These are phyloP conservation scores for Tillus elongatus DNA, from an alignment of 2,888 invertebrate genomes.

Conservation along the genomic window DNA sequence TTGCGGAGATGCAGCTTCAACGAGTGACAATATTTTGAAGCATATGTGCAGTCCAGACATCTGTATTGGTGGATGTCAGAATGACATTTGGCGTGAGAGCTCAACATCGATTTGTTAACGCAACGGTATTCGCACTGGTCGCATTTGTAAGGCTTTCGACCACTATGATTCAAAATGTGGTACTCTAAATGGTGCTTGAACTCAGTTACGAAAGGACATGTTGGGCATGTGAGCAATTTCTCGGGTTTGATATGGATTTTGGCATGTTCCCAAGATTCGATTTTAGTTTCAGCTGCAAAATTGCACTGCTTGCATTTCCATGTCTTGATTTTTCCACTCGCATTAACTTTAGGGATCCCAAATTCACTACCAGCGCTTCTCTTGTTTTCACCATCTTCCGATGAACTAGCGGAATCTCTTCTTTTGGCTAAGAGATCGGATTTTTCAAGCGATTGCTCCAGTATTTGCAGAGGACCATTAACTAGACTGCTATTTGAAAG, in stretches of 20 bases:
- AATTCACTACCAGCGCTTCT: conserved; percentile 51
- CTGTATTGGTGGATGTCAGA: conserved; percentile 86
- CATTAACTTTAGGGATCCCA: conserved; percentile 49
- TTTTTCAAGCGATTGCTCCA: conserved; percentile 37
- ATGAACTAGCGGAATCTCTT: conserved; percentile 37
- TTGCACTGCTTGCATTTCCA: conserved; percentile 91
- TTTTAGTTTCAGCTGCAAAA: conserved; percentile 74
- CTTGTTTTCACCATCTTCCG: not conserved
- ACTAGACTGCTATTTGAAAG: conserved; percentile 12
- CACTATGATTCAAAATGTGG: conserved; percentile 88
- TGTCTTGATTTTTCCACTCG: conserved; percentile 76
- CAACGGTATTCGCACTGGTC: conserved; percentile 81
- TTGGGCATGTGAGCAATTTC: conserved; percentile 80
- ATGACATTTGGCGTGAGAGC: conserved; percentile 95
- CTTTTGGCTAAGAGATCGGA: conserved; percentile 49
- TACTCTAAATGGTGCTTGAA: conserved; percentile 98
- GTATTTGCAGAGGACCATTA: conserved; percentile 33
- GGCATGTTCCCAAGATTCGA: conserved; percentile 89
- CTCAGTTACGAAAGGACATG: conserved; percentile 96
- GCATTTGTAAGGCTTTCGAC: conserved; percentile 93
- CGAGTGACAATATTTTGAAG: conserved; percentile 96
- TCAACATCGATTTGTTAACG: conserved; percentile 98
- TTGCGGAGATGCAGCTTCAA: conserved; percentile 90
- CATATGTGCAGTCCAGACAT: conserved; percentile 89
- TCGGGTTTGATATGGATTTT: conserved; percentile 87